A percentile compares a stretch with the other conserved stretches of the same genome.
Evolutionary conservation across 2,797 vertebrate genomes (phyloP).

Genomic region (Carcharodon carcharias): DNA sequence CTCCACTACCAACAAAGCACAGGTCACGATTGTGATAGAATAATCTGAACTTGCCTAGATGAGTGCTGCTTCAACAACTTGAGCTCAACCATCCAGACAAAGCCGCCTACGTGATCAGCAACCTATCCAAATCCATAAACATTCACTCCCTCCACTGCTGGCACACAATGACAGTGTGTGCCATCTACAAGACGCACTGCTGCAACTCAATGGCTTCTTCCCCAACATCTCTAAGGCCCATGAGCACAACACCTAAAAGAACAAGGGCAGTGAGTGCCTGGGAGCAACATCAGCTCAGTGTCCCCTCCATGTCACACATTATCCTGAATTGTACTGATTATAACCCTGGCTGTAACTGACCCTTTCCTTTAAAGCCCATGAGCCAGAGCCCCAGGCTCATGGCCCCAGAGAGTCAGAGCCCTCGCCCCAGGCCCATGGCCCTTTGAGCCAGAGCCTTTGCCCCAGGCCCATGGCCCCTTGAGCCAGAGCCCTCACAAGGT

Average conservation of each 20-base stretch:
- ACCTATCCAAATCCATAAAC: background rate
- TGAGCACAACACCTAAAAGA: background rate
- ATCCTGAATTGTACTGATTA: background rate
- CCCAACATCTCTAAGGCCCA: background rate
- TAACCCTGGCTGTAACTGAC: background rate
- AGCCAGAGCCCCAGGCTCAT: too few relatives aligned
- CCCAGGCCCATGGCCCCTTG: too few relatives aligned
- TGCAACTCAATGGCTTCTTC: background rate
- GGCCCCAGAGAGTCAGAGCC: too few relatives aligned
- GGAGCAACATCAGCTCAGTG: background rate
- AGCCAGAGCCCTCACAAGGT: too few relatives aligned
- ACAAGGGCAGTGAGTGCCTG: background rate
- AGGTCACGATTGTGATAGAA: background rate
- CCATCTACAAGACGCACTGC: background rate
- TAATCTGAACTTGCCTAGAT: background rate
- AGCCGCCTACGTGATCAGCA: background rate
- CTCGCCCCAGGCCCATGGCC: too few relatives aligned
- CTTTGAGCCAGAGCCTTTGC: too few relatives aligned
- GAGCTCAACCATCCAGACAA: background rate
- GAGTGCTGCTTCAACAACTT: background rate
- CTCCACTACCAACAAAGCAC: background rate
- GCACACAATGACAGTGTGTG: background rate
- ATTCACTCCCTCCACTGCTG: background rate
- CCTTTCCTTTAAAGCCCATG: background rate
- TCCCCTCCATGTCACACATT: background rate